phyloP scores from a whole-genome alignment of 2,797 vertebrate species.

The Myotis pilosus region DNA sequence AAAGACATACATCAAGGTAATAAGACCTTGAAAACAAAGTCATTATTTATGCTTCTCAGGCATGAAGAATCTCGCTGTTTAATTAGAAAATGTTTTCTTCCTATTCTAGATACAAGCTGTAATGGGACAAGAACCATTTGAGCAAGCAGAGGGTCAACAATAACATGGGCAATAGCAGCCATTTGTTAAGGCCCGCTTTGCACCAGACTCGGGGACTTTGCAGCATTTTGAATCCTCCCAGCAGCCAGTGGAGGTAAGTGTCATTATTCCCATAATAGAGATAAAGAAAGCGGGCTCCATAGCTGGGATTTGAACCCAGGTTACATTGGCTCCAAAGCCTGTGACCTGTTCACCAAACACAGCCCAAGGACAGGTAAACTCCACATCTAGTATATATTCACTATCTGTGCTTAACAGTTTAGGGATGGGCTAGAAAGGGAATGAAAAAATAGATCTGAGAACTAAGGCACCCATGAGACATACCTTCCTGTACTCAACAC shows the following conservation, averaged over 20 bases:
- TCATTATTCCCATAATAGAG: neutral
- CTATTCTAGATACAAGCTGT: neutral
- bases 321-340: neutral
- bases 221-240: neutral
- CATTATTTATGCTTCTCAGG: neutral
- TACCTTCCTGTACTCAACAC: no score
- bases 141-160: neutral
- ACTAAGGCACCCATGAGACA: neutral
- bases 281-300: neutral
- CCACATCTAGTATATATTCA: neutral
- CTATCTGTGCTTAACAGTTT: neutral
- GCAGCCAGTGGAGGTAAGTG: neutral
- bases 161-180: neutral
- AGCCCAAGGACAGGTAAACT: neutral
- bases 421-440: neutral
- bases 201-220: neutral
- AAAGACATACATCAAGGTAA: neutral
- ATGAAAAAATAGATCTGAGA: neutral
- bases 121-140: neutral
- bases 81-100: constrained; percentile 18
- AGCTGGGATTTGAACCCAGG: neutral
- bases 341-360: neutral
- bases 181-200: neutral
- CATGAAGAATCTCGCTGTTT: neutral
- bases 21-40: neutral